Evolutionary conservation across 2,797 vertebrate species (phyloP).

Genomic region (Cyclopterus lumpus): DNA sequence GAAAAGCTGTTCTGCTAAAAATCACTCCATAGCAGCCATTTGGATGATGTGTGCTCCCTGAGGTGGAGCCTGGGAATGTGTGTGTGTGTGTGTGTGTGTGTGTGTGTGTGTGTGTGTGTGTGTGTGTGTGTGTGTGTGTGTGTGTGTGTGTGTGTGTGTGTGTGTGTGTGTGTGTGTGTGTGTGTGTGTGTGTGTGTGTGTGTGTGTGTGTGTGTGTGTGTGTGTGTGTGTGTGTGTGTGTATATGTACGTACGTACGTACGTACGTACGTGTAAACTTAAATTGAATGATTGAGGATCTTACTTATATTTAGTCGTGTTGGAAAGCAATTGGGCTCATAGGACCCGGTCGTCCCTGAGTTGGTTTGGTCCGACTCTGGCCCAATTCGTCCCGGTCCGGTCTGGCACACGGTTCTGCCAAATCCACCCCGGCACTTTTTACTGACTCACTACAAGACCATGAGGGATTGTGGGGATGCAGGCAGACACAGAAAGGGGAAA

Average conservation of each 20-base stretch:
- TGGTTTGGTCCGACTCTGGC: neutral
- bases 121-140: conserved; percentile 16
- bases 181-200: conserved; percentile 11
- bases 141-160: conserved; percentile 11
- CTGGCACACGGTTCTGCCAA: conserved; percentile 18
- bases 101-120: conserved; percentile 28
- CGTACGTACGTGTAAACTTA: conserved; percentile 13
- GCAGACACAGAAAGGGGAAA: conserved; percentile 7
- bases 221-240: too few relatives aligned
- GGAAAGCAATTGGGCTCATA: conserved; percentile 14
- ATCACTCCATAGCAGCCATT: conserved; percentile 75
- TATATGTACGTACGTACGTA: too few relatives aligned
- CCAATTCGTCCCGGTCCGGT: conserved; percentile 28
- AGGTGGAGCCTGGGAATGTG: conserved; percentile 81
- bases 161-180: conserved; percentile 19
- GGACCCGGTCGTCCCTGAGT: neutral
- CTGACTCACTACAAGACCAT: conserved; percentile 46
- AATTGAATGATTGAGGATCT: conserved; percentile 50
- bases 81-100: conserved; percentile 25
- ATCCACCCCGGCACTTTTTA: conserved; percentile 44
- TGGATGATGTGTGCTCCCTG: conserved; percentile 73
- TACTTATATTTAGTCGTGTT: conserved; percentile 28
- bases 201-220: too few relatives aligned
- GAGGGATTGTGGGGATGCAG: conserved; percentile 44
- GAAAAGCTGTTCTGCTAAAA: conserved; percentile 72